Conservation (phyloP, 2,888 invertebrate species). For the Patella caerulea region DNA sequence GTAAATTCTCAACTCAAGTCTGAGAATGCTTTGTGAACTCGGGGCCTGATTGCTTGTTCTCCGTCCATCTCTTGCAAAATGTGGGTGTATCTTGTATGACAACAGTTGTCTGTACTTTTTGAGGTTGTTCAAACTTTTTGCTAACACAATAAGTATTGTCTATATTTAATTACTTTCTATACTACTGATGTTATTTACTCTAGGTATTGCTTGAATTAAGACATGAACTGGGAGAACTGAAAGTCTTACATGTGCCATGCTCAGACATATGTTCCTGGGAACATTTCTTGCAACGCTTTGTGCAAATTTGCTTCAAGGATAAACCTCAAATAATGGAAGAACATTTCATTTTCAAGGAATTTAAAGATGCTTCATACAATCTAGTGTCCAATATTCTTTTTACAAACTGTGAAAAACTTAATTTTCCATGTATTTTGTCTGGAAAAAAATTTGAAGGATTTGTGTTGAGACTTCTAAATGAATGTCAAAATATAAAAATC, state of each 20-base stretch:
- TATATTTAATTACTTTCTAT: neutral
- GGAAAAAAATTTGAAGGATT: constrained; percentile 10
- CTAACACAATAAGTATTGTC: too few relatives aligned
- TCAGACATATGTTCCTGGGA: neutral
- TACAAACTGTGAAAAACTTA: constrained; percentile 13
- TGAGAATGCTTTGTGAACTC: too few relatives aligned
- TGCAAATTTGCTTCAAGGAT: neutral
- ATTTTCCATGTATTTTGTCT: neutral
- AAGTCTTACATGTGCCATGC: constrained; percentile 13
- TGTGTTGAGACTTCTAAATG: constrained; percentile 4
- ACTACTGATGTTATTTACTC: neutral
- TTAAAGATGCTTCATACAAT: neutral
- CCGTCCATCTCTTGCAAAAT: too few relatives aligned
- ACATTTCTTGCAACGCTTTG: constrained; percentile 12
- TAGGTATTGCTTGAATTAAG: constrained; percentile 4
- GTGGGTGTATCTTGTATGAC: too few relatives aligned
- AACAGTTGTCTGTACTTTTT: too few relatives aligned
- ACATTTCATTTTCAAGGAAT: neutral
- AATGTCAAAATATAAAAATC: constrained; percentile 9
- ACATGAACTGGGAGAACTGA: constrained; percentile 5
- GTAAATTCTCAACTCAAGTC: too few relatives aligned
- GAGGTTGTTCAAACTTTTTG: too few relatives aligned
- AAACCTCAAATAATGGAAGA: neutral
- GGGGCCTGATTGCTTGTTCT: too few relatives aligned
- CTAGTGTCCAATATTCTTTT: neutral